Evolutionary conservation across 2,797 vertebrate species (phyloP).

Genomic region (Astyanax mexicanus): DNA sequence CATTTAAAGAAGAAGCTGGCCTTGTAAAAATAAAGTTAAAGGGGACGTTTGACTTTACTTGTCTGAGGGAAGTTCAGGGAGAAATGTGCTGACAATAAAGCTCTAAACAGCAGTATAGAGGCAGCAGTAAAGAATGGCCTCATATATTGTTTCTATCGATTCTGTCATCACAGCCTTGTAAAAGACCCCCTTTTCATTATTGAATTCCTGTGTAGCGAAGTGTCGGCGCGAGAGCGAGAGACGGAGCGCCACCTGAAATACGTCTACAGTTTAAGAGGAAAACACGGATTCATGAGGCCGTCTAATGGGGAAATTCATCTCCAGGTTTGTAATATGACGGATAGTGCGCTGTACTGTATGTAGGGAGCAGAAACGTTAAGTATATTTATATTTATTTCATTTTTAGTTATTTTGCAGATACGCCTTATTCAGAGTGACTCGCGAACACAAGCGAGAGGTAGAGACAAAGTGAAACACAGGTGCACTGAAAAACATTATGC

Average conservation of each 20-base stretch:
- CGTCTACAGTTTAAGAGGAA: neutral
- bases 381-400: too few species aligned
- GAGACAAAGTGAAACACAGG: too few species aligned
- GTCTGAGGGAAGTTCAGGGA: constrained; percentile 9
- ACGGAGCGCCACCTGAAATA: neutral
- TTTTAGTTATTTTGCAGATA: neutral
- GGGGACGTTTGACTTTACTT: neutral
- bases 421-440: too few species aligned
- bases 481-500: too few species aligned
- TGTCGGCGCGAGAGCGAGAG: neutral
- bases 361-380: too few species aligned
- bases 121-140: constrained; percentile 66
- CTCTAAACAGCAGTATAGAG: constrained; percentile 49
- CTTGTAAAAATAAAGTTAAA: neutral
- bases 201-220: constrained; percentile 60
- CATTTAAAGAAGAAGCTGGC: neutral
- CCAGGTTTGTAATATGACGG: neutral
- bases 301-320: neutral
- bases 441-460: too few species aligned
- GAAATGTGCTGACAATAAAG: constrained; percentile 61
- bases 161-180: constrained; percentile 74
- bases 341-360: neutral
- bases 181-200: constrained; percentile 73
- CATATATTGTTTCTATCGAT: constrained; percentile 81
- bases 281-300: neutral